Evolutionary conservation across 92 coral and sea anemone genomes (phyloP).

Genomic region (Phenganax subtilis): DNA sequence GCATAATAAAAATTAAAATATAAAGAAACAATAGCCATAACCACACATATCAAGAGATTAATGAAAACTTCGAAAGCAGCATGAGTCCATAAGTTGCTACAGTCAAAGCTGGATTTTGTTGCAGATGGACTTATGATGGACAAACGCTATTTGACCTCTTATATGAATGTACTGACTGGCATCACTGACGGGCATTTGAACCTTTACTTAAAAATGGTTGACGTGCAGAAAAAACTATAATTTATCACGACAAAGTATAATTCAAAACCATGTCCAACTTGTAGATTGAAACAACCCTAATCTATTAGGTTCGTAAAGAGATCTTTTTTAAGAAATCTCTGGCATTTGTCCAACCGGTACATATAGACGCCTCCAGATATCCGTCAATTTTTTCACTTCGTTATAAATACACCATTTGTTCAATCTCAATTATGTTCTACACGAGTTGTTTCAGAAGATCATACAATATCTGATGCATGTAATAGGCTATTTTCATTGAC

Average conservation of each 20-base stretch:
- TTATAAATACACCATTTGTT: background rate
- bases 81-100: background rate
- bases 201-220: too few species aligned
- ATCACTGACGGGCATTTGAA: too few species aligned
- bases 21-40: constrained; percentile 18
- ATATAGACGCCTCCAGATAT: background rate
- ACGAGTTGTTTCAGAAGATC: background rate
- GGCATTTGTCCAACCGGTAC: too few species aligned
- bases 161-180: too few species aligned
- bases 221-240: too few species aligned
- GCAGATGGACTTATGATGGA: background rate
- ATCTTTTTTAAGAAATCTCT: too few species aligned
- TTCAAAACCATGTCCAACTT: too few species aligned
- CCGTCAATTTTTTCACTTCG: constrained; percentile 2
- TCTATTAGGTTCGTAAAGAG: too few species aligned
- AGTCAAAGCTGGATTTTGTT: background rate
- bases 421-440: background rate
- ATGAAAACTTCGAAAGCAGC: background rate
- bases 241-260: too few species aligned
- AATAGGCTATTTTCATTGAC: background rate
- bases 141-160: too few species aligned
- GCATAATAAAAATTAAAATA: background rate
- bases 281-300: too few species aligned
- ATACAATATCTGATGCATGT: background rate
- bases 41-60: background rate